Conservation (phyloP, 2,888 invertebrate species). For the Hirtodrosophila trivittata region DNA sequence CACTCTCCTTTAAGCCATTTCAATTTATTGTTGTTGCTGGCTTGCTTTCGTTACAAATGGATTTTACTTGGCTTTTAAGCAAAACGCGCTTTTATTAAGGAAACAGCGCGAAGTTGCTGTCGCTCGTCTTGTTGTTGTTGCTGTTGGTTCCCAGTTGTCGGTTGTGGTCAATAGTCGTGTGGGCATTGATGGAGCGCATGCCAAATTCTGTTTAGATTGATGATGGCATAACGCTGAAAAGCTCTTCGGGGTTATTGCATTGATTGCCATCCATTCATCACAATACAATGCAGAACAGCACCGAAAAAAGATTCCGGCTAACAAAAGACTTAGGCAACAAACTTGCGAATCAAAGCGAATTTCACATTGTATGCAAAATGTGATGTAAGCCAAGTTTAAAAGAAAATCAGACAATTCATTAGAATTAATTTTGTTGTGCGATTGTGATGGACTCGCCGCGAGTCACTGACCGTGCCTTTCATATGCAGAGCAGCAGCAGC, state of each 20-base stretch:
- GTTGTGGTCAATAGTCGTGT: slow-evolving; percentile 19
- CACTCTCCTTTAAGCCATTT: too few species aligned
- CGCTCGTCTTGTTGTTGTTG: slow-evolving; percentile 3
- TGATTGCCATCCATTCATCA: slow-evolving; percentile 42
- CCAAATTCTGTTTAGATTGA: slow-evolving; percentile 42
- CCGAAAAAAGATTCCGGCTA: not conserved
- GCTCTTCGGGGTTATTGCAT: slow-evolving; percentile 24
- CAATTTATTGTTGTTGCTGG: slow-evolving; percentile 7
- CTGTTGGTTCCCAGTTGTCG: not conserved
- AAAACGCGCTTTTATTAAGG: slow-evolving; percentile 23
- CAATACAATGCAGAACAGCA: slow-evolving; percentile 14
- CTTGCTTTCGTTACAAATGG: slow-evolving; percentile 35
- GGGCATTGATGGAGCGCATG: slow-evolving; percentile 41
- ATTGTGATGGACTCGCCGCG: slow-evolving; percentile 19
- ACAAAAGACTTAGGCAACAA: slow-evolving; percentile 35
- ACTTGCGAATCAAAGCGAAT: slow-evolving; percentile 24
- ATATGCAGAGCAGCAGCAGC: slow-evolving; percentile 30
- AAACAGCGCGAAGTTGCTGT: slow-evolving; percentile 4
- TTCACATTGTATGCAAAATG: slow-evolving; percentile 20
- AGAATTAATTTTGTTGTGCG: slow-evolving; percentile 29
- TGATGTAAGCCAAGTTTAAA: slow-evolving; percentile 14
- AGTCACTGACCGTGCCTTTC: slow-evolving; percentile 55
- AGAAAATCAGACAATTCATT: slow-evolving; percentile 13
- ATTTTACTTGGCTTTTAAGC: slow-evolving; percentile 22
- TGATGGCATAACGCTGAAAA: slow-evolving; percentile 31